Evolutionary conservation across 2,113 vertebrate species (phyloP), one percentile per base, ranked within the genome.

Genomic region (Sorex araneus): DNA sequence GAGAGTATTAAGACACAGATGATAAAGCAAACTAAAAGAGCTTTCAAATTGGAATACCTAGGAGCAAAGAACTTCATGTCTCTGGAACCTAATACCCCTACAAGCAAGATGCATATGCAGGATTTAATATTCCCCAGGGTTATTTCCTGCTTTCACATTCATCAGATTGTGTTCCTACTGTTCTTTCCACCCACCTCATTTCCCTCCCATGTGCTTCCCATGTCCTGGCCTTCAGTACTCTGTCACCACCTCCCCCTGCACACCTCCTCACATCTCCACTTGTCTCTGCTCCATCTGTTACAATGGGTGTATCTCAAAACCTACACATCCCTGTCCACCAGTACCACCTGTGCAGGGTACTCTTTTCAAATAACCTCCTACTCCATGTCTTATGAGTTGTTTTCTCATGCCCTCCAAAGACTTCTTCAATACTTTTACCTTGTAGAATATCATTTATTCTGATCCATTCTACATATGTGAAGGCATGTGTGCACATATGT

Each of bases 251-350:
- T 81, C 43, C 69, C 80, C 0, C 0, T 15, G 25, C 47, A 82
- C 36, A 45, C 92, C 66, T 57, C 92, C 73, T 36, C 84, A 18
- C n/a, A 18, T 80, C 70, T 81, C 45, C 77, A 9, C 30, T n/a
- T 8, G 11, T 32, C 64, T 91, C 85, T 16, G 54, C 73, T 78
- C 95, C 78, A 78, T 94, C 90, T 95, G 90, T 32, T 28, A 43
- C 32, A 82, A 7, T 8, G 63, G 47, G 15, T 1, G 0, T 13
- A 11, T 64, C 84, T 91, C 64, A 28, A 45, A 84, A 57, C 40
- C 86, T 76, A 82, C 84, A 84, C 7, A 23, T 21, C 47, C 54
- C n/a, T 78, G 43, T 84, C 43, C 90, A 45, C 25, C 25, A 43
- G 69, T 45, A 18, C 77, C 78, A 1, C 0, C 11, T 11, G 50